A percentile compares a stretch with the other conserved stretches of the same genome.
phyloP scores from a whole-genome alignment of 2,113 vertebrate genomes.

The Sinocyclocheilus anophthalmus region DNA sequence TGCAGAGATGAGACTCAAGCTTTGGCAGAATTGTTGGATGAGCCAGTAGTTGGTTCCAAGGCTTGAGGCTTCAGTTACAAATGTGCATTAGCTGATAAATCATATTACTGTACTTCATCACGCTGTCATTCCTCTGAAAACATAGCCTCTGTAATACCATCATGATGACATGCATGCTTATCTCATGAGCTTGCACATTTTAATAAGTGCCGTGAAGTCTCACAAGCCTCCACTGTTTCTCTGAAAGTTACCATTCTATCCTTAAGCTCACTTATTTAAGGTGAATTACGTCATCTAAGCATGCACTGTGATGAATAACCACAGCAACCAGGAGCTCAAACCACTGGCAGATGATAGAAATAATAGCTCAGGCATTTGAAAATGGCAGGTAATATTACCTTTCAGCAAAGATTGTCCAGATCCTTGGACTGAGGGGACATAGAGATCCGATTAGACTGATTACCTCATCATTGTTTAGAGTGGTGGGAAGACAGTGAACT shows the following conservation, averaged over 20 bases:
- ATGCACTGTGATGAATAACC: conserved; percentile 39
- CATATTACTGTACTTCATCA: conserved; percentile 31
- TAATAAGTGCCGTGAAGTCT: conserved; percentile 48
- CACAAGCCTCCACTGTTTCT: not conserved
- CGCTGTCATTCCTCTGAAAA: conserved; percentile 39
- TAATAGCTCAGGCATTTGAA: conserved; percentile 72
- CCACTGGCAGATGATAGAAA: conserved; percentile 58
- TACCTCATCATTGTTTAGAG: conserved; percentile 65
- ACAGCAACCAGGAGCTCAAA: conserved; percentile 66
- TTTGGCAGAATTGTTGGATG: not conserved
- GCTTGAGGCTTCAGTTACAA: not conserved
- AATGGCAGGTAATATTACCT: conserved; percentile 69
- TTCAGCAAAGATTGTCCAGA: conserved; percentile 51
- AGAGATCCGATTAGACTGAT: conserved; percentile 62
- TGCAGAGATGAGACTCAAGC: conserved; percentile 8
- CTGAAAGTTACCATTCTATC: conserved; percentile 52
- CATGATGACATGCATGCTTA: conserved; percentile 59
- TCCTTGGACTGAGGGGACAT: conserved; percentile 50
- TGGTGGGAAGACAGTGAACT: conserved; percentile 60
- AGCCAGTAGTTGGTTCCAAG: conserved; percentile 4
- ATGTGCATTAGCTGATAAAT: conserved; percentile 30
- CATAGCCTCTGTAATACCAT: conserved; percentile 45
- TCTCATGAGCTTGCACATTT: conserved; percentile 58
- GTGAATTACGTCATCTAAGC: conserved; percentile 68
- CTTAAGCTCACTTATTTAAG: conserved; percentile 69